phyloP scores from a whole-genome alignment of 2,888 invertebrate species.

The Keiferia lycopersicella region DNA sequence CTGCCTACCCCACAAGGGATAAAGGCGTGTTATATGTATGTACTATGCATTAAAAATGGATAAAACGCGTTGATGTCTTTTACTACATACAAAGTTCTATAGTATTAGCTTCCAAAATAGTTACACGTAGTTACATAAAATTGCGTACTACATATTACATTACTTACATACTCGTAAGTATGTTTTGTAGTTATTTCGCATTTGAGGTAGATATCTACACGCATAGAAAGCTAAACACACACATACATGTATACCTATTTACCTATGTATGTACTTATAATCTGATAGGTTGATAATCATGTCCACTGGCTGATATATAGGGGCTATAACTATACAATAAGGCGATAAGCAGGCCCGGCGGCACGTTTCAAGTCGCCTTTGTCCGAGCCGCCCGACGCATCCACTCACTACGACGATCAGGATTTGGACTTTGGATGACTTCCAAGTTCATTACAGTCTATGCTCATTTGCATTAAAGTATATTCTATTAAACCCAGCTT shows the following conservation, averaged over 20 bases:
- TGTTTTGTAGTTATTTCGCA: not conserved
- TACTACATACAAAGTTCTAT: not conserved
- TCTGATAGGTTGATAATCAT: conserved; percentile 42
- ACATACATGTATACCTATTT: not conserved
- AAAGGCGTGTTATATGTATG: too few species aligned
- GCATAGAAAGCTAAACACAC: not conserved
- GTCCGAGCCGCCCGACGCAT: conserved; percentile 63
- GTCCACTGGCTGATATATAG: conserved; percentile 71
- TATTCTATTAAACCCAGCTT: not conserved
- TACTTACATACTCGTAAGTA: not conserved
- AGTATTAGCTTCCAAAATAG: not conserved
- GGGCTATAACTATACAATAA: conserved; percentile 73
- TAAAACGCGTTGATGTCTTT: conserved; percentile 19
- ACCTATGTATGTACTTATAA: not conserved
- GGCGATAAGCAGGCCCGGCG: conserved; percentile 77
- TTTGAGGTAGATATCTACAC: not conserved
- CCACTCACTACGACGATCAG: not conserved
- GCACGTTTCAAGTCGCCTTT: conserved; percentile 75
- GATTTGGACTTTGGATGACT: not conserved
- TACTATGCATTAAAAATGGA: not conserved
- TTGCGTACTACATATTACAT: too few species aligned
- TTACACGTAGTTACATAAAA: too few species aligned
- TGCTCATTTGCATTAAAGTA: not conserved
- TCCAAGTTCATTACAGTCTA: not conserved
- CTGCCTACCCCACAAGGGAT: too few species aligned